Conservation (phyloP, 2,113 vertebrate genomes). For the Clarias gariepinus region DNA sequence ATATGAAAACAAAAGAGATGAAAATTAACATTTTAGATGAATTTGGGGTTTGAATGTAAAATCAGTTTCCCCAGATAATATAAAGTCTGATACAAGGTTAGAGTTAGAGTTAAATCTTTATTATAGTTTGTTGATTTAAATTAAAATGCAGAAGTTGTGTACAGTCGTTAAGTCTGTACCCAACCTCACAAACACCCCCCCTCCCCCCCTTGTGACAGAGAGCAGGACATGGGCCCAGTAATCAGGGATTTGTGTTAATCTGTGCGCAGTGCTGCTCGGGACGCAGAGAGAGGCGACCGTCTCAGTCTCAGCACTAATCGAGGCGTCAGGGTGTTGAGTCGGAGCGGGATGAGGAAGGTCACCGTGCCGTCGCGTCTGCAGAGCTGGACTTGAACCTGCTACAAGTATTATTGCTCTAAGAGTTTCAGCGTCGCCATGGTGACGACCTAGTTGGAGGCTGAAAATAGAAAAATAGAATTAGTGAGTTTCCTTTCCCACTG, state of each 20-base stretch:
- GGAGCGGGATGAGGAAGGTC: background rate
- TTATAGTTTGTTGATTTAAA: too few species aligned
- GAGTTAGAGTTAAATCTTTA: too few species aligned
- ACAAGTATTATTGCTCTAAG: background rate
- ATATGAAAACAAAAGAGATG: too few species aligned
- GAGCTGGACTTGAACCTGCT: background rate
- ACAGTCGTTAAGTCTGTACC: too few species aligned
- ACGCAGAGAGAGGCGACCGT: background rate
- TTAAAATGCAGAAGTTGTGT: too few species aligned
- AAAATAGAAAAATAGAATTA: background rate
- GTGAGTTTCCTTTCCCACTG: background rate
- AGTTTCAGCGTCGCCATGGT: background rate
- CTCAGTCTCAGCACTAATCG: background rate
- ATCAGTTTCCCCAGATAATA: background rate
- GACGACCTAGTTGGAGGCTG: background rate
- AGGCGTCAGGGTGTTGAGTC: background rate
- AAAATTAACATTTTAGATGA: background rate
- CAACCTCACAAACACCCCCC: too few species aligned
- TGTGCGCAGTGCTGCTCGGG: background rate
- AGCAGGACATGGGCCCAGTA: constrained; percentile 32
- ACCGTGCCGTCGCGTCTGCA: too few species aligned
- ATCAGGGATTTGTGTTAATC: constrained; percentile 50
- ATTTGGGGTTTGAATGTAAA: background rate
- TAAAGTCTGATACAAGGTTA: too few species aligned
- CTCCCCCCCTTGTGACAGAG: background rate